These are phyloP conservation scores for Pterocles gutturalis DNA, from an alignment of 2,113 vertebrate species.

Conservation along the genomic window DNA sequence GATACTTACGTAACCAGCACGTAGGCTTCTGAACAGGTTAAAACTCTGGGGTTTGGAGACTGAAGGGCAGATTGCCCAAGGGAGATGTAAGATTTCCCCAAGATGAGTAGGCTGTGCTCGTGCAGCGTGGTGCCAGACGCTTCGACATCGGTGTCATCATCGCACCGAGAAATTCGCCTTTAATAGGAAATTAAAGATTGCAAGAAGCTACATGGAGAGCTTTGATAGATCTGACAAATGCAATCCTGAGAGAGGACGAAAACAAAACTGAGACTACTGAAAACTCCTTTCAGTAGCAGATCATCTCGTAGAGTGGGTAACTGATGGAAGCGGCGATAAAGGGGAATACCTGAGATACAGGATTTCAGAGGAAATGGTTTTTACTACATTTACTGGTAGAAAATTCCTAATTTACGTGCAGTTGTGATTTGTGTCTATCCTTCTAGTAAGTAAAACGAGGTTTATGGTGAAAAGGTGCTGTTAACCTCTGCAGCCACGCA, in stretches of 20 bases:
- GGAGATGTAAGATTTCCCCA: background rate
- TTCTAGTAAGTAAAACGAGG: background rate
- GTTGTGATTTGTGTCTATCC: background rate
- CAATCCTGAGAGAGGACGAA: background rate
- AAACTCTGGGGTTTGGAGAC: rapidly evolving
- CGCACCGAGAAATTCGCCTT: background rate
- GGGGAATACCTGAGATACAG: constrained; percentile 6
- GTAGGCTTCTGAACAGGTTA: background rate
- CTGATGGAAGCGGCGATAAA: constrained; percentile 4
- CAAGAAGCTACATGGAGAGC: background rate
- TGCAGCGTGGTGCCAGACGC: background rate
- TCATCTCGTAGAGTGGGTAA: background rate
- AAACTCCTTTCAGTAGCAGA: background rate
- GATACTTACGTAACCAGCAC: rapidly evolving
- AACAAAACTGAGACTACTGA: background rate
- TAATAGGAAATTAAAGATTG: constrained; percentile 16
- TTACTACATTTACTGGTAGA: background rate
- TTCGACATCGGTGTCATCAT: rapidly evolving
- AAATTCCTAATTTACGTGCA: background rate
- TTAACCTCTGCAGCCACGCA: background rate
- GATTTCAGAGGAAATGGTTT: background rate
- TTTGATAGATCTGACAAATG: background rate
- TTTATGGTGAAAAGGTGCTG: background rate
- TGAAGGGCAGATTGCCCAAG: background rate
- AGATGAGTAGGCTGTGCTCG: background rate